Conservation (phyloP, 1,140 invertebrate genomes). For the Hypsibius dujardini region DNA sequence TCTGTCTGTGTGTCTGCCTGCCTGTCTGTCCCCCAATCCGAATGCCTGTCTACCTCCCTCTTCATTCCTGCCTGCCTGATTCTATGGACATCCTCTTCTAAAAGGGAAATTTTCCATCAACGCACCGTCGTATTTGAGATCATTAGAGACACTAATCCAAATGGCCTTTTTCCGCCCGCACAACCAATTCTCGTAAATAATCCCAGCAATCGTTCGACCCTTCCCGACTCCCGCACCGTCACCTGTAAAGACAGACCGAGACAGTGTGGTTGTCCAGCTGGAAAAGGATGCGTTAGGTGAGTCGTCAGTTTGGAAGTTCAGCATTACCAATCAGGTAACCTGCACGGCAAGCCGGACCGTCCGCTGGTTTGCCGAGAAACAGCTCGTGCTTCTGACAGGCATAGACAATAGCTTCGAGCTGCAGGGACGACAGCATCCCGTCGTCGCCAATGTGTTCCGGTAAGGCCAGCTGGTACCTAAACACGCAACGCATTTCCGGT, state of each 20-base stretch:
- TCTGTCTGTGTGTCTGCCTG: too few relatives aligned
- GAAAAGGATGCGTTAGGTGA: too few relatives aligned
- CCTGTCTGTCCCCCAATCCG: too few relatives aligned
- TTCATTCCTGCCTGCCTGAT: too few relatives aligned
- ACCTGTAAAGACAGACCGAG: too few relatives aligned
- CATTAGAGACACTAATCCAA: slow-evolving; percentile 90
- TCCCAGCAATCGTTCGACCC: slow-evolving; percentile 88
- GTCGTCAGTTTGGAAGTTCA: too few relatives aligned
- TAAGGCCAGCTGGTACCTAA: slow-evolving; percentile 62
- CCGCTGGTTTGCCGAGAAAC: slow-evolving; percentile 48
- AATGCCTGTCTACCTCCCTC: too few relatives aligned
- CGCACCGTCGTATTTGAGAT: slow-evolving; percentile 95
- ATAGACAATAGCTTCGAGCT: slow-evolving; percentile 87
- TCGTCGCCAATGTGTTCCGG: slow-evolving; percentile 64
- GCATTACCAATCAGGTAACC: slow-evolving; percentile 90
- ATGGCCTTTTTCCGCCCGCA: slow-evolving; percentile 78
- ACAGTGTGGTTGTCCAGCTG: too few relatives aligned
- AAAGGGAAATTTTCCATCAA: too few relatives aligned
- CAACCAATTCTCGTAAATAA: slow-evolving; percentile 94
- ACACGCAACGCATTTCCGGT: neutral
- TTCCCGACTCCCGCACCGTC: slow-evolving; percentile 99
- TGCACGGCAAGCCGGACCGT: slow-evolving; percentile 55
- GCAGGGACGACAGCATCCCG: slow-evolving; percentile 75
- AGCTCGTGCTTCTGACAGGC: slow-evolving; percentile 88
- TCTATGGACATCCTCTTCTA: too few relatives aligned